Evolutionary conservation across 2,888 invertebrate species (phyloP).

Genomic region (Lepetodrilus schrolli): DNA sequence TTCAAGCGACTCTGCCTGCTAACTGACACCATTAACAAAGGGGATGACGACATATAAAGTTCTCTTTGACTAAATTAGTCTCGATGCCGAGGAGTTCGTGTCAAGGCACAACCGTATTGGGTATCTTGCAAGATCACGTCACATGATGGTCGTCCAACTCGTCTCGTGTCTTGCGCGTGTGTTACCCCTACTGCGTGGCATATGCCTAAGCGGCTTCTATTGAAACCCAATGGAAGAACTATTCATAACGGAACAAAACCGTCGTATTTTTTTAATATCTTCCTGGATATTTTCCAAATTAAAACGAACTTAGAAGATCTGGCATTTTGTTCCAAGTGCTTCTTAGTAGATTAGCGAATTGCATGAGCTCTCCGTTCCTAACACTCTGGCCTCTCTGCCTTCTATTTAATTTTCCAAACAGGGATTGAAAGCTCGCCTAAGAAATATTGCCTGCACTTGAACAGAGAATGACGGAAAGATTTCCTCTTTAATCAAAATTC

Average conservation of each 20-base stretch:
- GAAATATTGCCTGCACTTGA: constrained; percentile 27
- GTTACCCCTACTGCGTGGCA: constrained; percentile 5
- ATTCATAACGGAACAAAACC: constrained; percentile 25
- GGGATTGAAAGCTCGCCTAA: neutral
- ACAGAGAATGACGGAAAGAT: constrained; percentile 9
- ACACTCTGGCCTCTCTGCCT: neutral
- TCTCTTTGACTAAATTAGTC: constrained; percentile 29
- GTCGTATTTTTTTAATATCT: constrained; percentile 27
- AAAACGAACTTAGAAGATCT: constrained; percentile 31
- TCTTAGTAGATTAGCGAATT: constrained; percentile 10
- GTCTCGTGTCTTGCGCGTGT: neutral
- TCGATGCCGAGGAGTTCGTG: neutral
- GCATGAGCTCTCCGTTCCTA: neutral
- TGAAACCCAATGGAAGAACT: neutral
- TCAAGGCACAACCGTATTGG: constrained; percentile 25
- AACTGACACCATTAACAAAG: neutral
- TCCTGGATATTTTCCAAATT: constrained; percentile 30
- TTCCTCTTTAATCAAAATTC: constrained; percentile 27
- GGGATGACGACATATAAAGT: constrained; percentile 22
- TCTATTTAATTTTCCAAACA: constrained; percentile 17
- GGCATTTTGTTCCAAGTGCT: neutral
- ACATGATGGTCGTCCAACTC: constrained; percentile 9
- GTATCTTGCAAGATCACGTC: neutral
- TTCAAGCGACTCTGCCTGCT: constrained; percentile 1
- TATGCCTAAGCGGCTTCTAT: constrained; percentile 25